phyloP scores from a whole-genome alignment of 2,888 invertebrate species.

The Nemapogon koenigi region DNA sequence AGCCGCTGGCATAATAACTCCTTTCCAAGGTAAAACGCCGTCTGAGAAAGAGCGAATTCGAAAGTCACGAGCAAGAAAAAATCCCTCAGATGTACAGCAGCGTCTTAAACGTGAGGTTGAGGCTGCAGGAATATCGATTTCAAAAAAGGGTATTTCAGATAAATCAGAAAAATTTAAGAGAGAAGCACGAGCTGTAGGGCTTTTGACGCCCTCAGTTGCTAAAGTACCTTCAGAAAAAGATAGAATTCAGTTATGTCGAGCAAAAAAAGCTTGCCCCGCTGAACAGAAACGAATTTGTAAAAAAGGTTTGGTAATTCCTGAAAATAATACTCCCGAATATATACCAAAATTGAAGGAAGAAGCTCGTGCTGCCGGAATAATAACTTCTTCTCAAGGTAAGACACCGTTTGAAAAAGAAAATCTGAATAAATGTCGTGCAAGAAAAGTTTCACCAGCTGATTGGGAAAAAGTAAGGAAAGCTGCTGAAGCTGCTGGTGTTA shows the following conservation, averaged over 20 bases:
- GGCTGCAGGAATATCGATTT: neutral
- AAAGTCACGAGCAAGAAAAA: conserved; percentile 6
- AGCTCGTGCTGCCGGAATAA: neutral
- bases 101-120: neutral
- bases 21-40: conserved; percentile 15
- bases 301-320: too few species aligned
- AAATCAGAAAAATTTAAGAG: conserved; percentile 2
- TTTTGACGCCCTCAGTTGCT: conserved; percentile 16
- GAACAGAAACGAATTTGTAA: neutral
- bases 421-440: conserved; percentile 17
- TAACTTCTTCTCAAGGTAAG: conserved; percentile 20
- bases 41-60: conserved; percentile 23
- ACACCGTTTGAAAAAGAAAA: conserved; percentile 20
- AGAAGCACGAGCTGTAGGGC: conserved; percentile 18
- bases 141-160: conserved; percentile 7
- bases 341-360: too few species aligned
- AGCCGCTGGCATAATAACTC: conserved; percentile 15
- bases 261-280: neutral
- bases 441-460: conserved; percentile 15
- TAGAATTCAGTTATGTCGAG: conserved; percentile 18
- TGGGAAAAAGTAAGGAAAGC: conserved; percentile 30
- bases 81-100: neutral
- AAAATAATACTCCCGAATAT: too few species aligned
- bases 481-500: conserved; percentile 16
- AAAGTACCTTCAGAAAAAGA: conserved; percentile 20